Evolutionary conservation across 2,797 vertebrate genomes (phyloP).

Genomic region (Anguilla marmorata): DNA sequence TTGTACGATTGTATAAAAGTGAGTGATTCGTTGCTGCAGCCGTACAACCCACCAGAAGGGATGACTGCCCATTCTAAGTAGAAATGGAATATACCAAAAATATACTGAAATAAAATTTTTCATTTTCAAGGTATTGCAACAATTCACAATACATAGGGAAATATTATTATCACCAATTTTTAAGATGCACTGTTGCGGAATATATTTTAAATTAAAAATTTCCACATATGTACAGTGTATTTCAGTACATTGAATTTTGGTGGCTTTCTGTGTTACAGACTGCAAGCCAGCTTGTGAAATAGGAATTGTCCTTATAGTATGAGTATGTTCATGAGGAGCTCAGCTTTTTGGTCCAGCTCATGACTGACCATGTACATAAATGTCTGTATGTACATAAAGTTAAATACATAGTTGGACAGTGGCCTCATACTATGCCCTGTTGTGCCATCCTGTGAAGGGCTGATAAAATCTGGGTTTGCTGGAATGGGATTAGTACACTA

Average conservation of each 20-base stretch:
- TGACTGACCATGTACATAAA: not conserved
- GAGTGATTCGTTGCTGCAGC: constrained; percentile 72
- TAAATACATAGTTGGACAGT: not conserved
- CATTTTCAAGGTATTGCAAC: too few species aligned
- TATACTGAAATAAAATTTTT: too few species aligned
- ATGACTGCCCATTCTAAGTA: constrained; percentile 50
- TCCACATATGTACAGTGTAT: too few species aligned
- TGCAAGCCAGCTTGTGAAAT: not conserved
- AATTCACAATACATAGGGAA: too few species aligned
- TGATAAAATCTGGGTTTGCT: not conserved
- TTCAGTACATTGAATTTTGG: too few species aligned
- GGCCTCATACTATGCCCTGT: not conserved
- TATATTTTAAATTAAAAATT: too few species aligned
- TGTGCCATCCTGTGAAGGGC: not conserved
- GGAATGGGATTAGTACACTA: constrained; percentile 56
- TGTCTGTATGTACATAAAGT: not conserved
- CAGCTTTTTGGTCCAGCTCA: not conserved
- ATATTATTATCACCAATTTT: too few species aligned
- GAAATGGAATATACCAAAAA: too few species aligned
- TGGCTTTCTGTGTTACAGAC: too few species aligned
- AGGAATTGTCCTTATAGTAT: not conserved
- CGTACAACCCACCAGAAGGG: constrained; percentile 57
- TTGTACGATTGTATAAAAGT: constrained; percentile 76
- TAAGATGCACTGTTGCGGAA: too few species aligned
- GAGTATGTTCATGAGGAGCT: not conserved